A percentile compares a stretch with the other conserved stretches of the same genome.
These are phyloP conservation scores for Scolopax rusticola DNA, from an alignment of 2,797 vertebrate genomes.

Conservation along the genomic window DNA sequence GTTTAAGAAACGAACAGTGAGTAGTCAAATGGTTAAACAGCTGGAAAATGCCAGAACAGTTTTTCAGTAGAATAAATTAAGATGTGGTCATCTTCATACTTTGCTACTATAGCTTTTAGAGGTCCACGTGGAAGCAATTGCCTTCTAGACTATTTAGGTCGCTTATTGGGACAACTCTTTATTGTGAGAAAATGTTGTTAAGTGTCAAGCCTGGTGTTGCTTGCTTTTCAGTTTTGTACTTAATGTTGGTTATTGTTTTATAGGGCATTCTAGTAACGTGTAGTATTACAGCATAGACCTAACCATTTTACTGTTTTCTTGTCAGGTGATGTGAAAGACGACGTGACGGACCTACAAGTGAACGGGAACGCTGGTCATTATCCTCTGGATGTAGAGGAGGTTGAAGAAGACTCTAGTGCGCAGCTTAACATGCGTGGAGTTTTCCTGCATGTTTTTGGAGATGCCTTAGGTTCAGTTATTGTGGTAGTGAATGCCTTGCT, in stretches of 20 bases:
- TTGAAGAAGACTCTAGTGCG: conserved; percentile 79
- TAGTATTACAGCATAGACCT: neutral
- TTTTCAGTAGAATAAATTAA: neutral
- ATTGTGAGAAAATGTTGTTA: neutral
- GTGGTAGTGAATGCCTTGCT: conserved; percentile 93
- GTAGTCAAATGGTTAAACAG: neutral
- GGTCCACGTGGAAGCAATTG: neutral
- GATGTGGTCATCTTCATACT: neutral
- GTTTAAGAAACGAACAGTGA: neutral
- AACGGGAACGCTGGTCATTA: conserved; percentile 88
- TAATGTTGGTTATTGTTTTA: neutral
- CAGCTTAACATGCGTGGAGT: conserved; percentile 99
- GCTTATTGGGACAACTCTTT: neutral
- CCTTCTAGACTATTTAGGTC: neutral
- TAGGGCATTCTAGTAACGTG: neutral
- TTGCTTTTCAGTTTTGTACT: neutral
- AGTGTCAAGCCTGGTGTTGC: neutral
- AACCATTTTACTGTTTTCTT: conserved; percentile 39
- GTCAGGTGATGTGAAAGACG: conserved; percentile 80
- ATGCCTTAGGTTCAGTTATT: conserved; percentile 97
- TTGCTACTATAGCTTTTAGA: neutral
- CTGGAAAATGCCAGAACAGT: neutral
- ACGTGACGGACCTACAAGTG: conserved; percentile 84
- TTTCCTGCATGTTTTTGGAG: conserved; percentile 96
- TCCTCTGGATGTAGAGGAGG: conserved; percentile 74